Evolutionary conservation across 2,797 vertebrate species (phyloP).

Genomic region (Pitangus sulphuratus): DNA sequence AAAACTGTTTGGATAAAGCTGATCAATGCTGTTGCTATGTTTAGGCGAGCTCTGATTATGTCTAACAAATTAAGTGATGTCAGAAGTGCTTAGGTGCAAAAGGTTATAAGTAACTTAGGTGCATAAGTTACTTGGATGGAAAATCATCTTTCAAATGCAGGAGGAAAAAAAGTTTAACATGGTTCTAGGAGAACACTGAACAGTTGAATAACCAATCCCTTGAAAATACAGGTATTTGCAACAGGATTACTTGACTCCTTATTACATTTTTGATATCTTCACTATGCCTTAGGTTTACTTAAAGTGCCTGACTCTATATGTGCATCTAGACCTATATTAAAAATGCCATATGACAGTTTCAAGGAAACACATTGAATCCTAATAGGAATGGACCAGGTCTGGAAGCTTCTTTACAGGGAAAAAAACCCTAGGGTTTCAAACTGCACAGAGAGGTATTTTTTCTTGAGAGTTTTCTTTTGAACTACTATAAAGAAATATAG

Average conservation of each 20-base stretch:
- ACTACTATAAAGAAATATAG: background rate
- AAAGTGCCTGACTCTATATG: background rate
- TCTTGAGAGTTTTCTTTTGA: background rate
- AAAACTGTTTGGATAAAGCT: background rate
- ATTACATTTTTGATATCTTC: background rate
- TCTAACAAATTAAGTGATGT: background rate
- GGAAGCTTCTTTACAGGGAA: background rate
- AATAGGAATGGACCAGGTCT: background rate
- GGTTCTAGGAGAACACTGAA: background rate
- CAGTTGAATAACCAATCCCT: rapidly evolving
- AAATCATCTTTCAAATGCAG: background rate
- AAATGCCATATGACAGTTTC: background rate
- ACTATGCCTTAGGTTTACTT: background rate
- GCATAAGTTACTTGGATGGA: background rate
- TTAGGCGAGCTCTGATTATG: background rate
- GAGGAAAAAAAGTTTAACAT: rapidly evolving
- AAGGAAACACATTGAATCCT: background rate
- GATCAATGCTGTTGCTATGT: background rate
- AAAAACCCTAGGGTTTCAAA: background rate
- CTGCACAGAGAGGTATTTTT: background rate
- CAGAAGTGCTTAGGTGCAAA: background rate
- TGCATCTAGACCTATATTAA: background rate
- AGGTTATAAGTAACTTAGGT: too few relatives aligned
- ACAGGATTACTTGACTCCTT: background rate
- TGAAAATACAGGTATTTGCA: background rate